phyloP scores from a whole-genome alignment of 2,888 invertebrate species.

The Biston betularia region DNA sequence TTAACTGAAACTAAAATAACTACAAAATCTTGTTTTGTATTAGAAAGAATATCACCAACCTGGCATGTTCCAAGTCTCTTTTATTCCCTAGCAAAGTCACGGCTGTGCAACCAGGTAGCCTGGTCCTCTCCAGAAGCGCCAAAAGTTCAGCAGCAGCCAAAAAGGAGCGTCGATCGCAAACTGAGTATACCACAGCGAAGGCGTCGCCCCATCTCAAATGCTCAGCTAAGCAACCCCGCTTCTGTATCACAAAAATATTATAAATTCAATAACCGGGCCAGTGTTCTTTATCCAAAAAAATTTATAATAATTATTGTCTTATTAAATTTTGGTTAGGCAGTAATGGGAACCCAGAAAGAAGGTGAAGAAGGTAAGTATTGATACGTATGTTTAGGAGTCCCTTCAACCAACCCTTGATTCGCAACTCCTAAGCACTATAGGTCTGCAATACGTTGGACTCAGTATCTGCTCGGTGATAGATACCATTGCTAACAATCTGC shows the following conservation, averaged over 20 bases:
- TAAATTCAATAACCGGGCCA: not conserved
- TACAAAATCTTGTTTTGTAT: too few relatives aligned
- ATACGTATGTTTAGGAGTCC: too few relatives aligned
- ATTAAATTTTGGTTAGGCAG: too few relatives aligned
- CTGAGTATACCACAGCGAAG: slow-evolving; percentile 93
- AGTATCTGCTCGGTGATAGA: too few relatives aligned
- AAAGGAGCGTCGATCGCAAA: slow-evolving; percentile 91
- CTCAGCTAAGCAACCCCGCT: slow-evolving; percentile 91
- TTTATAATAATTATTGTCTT: not conserved
- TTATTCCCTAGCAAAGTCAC: slow-evolving; percentile 93
- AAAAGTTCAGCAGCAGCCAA: slow-evolving; percentile 90
- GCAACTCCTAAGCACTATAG: too few relatives aligned
- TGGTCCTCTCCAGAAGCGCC: slow-evolving; percentile 89
- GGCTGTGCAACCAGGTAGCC: slow-evolving; percentile 91
- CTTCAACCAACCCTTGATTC: too few relatives aligned
- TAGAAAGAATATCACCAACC: slow-evolving; percentile 73
- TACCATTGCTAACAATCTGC: too few relatives aligned
- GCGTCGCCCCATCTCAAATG: slow-evolving; percentile 94
- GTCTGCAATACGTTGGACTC: too few relatives aligned
- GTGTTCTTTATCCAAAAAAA: too few relatives aligned
- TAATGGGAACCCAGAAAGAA: too few relatives aligned
- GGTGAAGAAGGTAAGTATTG: too few relatives aligned
- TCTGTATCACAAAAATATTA: slow-evolving; percentile 69
- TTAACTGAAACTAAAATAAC: too few relatives aligned
- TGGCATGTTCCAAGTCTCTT: slow-evolving; percentile 92